phyloP scores from a whole-genome alignment of 2,797 vertebrate species.

The Vireo griseus region DNA sequence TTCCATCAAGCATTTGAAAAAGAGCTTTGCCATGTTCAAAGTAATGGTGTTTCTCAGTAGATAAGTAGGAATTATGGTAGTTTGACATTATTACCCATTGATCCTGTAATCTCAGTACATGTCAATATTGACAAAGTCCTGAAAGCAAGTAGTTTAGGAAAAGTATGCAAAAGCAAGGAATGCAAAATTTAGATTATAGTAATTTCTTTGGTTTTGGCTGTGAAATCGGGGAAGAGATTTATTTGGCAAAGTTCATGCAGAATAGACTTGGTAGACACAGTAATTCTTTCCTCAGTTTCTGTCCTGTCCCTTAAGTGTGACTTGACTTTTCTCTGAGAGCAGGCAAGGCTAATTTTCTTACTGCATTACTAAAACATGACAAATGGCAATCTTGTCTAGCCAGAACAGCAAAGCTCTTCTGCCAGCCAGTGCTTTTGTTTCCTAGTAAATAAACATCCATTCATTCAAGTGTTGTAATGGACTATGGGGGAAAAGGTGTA shows the following conservation, averaged over 20 bases:
- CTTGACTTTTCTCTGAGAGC: neutral
- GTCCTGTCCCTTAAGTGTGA: neutral
- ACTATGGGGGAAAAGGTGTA: neutral
- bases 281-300: neutral
- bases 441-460: neutral
- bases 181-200: neutral
- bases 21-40: no score
- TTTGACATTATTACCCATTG: neutral
- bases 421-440: neutral
- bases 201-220: neutral
- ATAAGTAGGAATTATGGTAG: no score
- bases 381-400: constrained; percentile 15
- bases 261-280: neutral
- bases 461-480: neutral
- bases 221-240: neutral
- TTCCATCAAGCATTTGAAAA: no score
- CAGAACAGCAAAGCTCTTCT: neutral
- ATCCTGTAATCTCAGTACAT: neutral
- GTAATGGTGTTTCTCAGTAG: no score
- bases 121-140: neutral
- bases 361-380: neutral
- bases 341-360: neutral
- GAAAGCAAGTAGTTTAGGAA: neutral
- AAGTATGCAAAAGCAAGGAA: neutral
- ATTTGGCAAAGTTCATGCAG: neutral